A percentile compares a stretch with the other conserved stretches of the same genome.
Evolutionary conservation across 1,140 invertebrate genomes (phyloP).

Genomic region (Psix sp.): DNA sequence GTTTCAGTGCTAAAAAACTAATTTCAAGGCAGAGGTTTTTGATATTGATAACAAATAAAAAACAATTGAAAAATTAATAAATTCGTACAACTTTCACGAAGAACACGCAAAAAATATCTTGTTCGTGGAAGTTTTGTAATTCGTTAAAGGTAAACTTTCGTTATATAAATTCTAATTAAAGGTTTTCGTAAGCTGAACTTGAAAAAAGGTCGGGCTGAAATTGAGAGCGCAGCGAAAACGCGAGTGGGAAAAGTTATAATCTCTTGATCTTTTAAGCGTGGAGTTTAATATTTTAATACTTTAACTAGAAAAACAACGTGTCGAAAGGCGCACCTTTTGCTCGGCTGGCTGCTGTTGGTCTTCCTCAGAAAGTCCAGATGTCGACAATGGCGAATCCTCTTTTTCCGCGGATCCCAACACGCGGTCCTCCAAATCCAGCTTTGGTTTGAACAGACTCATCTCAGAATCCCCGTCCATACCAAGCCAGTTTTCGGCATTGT

Average conservation of each 20-base stretch:
- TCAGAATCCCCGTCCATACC: conserved; percentile 93
- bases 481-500: conserved; percentile 95
- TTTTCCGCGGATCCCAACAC: conserved; percentile 68
- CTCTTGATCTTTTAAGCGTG: conserved; percentile 25
- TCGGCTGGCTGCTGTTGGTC: conserved; percentile 64
- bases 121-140: conserved; percentile 9
- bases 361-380: conserved; percentile 67
- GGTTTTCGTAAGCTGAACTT: conserved; percentile 15
- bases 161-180: conserved; percentile 31
- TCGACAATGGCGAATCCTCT: conserved; percentile 72
- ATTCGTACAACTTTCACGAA: conserved; percentile 8
- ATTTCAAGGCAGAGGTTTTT: no score
- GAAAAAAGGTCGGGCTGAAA: conserved; percentile 29
- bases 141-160: conserved; percentile 9
- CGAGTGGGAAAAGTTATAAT: conserved; percentile 35
- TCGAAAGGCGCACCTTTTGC: conserved; percentile 32
- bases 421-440: conserved; percentile 81
- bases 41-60: no score
- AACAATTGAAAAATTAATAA: not conserved
- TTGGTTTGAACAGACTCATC: conserved; percentile 85
- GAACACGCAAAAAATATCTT: conserved; percentile 7
- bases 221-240: conserved; percentile 13
- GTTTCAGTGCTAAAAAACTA: no score
- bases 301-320: conserved; percentile 9
- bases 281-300: conserved; percentile 29